A percentile compares a stretch with the other conserved stretches of the same genome.
These are phyloP conservation scores for Chironomus tepperi DNA, from an alignment of 1,140 invertebrate genomes.

Conservation along the genomic window DNA sequence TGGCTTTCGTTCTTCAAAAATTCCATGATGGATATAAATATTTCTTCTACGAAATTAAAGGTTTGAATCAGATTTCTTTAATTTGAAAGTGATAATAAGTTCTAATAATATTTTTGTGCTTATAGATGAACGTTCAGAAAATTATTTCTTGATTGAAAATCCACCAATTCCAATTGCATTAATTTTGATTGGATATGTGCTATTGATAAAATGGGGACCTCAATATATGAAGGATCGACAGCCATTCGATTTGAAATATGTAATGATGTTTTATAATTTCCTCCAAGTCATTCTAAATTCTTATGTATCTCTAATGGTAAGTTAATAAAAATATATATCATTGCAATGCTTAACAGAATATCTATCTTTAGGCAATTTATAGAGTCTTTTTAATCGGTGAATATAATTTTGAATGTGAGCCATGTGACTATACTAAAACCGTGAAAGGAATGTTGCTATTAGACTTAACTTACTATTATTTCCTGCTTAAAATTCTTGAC, in stretches of 20 bases:
- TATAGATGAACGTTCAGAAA: slow-evolving; percentile 23
- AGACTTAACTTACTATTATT: slow-evolving; percentile 35
- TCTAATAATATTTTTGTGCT: not conserved
- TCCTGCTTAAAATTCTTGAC: slow-evolving; percentile 44
- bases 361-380: not conserved
- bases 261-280: slow-evolving; percentile 16
- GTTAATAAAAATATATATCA: not conserved
- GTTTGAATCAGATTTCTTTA: not conserved
- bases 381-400: slow-evolving; percentile 28
- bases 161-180: not conserved
- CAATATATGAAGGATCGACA: slow-evolving; percentile 39
- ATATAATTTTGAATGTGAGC: slow-evolving; percentile 15
- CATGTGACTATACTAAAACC: not conserved
- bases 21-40: not conserved
- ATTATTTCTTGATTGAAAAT: not conserved
- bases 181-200: slow-evolving; percentile 27
- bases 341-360: too few species aligned
- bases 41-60: not conserved
- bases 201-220: slow-evolving; percentile 55
- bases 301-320: not conserved
- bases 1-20: not conserved
- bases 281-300: slow-evolving; percentile 29
- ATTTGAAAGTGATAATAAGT: not conserved
- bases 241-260: slow-evolving; percentile 34
- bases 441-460: slow-evolving; percentile 31